Conservation (phyloP, 2,113 vertebrate species). For the Octodon degus region DNA sequence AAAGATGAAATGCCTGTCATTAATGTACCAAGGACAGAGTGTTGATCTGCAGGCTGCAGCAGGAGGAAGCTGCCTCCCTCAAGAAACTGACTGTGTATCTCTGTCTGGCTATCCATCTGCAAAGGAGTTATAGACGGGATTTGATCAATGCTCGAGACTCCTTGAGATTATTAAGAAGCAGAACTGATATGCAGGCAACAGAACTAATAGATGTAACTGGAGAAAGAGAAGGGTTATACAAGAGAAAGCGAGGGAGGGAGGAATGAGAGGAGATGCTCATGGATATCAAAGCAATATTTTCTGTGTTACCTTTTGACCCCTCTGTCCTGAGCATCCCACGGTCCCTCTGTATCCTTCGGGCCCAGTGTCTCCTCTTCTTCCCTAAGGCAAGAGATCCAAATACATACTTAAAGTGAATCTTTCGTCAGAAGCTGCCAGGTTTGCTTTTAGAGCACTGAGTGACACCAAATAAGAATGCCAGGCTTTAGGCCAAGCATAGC, state of each 20-base stretch:
- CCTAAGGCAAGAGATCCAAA: conserved; percentile 73
- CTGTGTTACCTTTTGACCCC: conserved; percentile 66
- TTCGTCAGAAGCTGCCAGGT: background rate
- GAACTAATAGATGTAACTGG: background rate
- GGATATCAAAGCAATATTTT: background rate
- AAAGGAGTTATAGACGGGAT: background rate
- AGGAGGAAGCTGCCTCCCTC: background rate
- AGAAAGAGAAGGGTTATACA: background rate
- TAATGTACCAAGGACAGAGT: background rate
- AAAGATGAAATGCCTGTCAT: conserved; percentile 59
- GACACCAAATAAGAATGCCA: too few relatives aligned
- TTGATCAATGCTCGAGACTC: background rate
- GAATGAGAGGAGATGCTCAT: background rate
- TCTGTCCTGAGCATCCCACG: conserved; percentile 63
- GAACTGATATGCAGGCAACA: background rate
- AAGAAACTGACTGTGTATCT: background rate
- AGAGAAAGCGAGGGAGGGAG: background rate
- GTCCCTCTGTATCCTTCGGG: conserved; percentile 63
- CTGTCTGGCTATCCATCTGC: background rate
- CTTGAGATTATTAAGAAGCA: background rate
- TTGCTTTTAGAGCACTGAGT: background rate
- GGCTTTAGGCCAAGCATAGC: background rate
- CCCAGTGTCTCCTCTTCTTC: conserved; percentile 64
- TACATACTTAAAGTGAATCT: background rate
- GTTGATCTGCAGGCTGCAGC: background rate